Evolutionary conservation across 2,113 vertebrate genomes (phyloP).

Genomic region (Cinclus mexicanus): DNA sequence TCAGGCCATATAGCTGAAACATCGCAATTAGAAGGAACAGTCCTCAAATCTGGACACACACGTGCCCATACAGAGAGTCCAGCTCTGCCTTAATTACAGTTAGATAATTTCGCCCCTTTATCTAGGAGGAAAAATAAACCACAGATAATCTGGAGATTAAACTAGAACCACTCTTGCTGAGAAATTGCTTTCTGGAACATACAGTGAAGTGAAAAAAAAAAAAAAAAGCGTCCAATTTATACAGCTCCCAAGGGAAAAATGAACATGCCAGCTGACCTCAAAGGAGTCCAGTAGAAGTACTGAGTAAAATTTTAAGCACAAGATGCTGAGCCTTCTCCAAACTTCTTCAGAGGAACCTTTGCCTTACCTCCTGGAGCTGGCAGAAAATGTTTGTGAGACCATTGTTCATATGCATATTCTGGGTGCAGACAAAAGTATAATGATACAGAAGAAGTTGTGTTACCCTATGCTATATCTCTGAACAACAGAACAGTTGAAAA

Average conservation of each 20-base stretch:
- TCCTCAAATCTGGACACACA: not conserved
- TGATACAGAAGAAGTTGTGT: not conserved
- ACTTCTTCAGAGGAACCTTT: not conserved
- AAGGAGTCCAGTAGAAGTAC: not conserved
- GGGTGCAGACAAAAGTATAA: not conserved
- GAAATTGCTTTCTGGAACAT: constrained; percentile 37
- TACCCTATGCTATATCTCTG: not conserved
- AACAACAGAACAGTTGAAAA: not conserved
- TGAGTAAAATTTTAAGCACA: not conserved
- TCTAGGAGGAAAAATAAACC: not conserved
- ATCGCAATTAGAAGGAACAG: not conserved
- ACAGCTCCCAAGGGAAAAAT: not conserved
- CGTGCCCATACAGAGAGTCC: not conserved
- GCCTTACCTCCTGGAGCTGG: not conserved
- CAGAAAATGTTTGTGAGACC: not conserved
- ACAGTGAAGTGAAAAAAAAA: not conserved
- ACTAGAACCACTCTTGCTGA: not conserved
- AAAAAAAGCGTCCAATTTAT: not conserved
- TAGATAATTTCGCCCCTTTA: constrained; percentile 22
- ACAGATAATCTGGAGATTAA: constrained; percentile 56
- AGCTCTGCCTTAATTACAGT: not conserved
- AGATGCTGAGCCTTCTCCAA: not conserved
- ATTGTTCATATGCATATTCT: not conserved
- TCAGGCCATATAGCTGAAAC: not conserved
- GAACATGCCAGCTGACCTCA: not conserved